Conservation (phyloP, 2,888 invertebrate genomes). For the Teleiodes luculella region DNA sequence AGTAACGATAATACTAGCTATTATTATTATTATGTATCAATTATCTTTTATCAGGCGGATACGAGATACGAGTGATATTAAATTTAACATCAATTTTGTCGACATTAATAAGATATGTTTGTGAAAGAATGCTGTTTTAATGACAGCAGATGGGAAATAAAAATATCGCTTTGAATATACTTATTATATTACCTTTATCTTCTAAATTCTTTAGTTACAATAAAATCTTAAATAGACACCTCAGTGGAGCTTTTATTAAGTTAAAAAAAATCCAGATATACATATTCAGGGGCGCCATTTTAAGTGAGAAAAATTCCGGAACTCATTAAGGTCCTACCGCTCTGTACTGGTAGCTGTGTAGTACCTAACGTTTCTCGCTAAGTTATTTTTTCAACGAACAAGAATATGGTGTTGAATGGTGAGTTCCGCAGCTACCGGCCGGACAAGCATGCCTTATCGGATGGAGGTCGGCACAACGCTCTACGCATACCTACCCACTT, state of each 20-base stretch:
- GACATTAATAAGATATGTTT: slow-evolving; percentile 17
- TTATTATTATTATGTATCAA: neutral
- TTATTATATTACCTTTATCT: too few relatives aligned
- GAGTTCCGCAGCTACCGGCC: slow-evolving; percentile 45
- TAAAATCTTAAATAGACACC: too few relatives aligned
- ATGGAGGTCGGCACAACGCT: slow-evolving; percentile 46
- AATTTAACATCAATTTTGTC: slow-evolving; percentile 12
- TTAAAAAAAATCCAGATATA: neutral
- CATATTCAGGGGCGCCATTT: neutral
- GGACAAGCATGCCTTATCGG: slow-evolving; percentile 60
- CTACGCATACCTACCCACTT: slow-evolving; percentile 34
- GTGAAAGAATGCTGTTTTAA: slow-evolving; percentile 37
- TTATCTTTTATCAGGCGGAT: neutral
- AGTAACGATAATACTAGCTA: neutral
- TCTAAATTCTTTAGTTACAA: too few relatives aligned
- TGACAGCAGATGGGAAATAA: slow-evolving; percentile 30
- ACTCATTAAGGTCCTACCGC: slow-evolving; percentile 4
- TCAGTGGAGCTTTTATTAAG: too few relatives aligned
- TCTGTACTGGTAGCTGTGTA: slow-evolving; percentile 18
- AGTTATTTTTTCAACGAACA: slow-evolving; percentile 47
- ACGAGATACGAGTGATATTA: neutral
- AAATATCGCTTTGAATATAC: too few relatives aligned
- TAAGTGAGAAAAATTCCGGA: slow-evolving; percentile 3
- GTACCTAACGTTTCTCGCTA: slow-evolving; percentile 13
- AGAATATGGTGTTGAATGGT: slow-evolving; percentile 42